Conservation (phyloP, 2,888 invertebrate genomes). For the Eumacrocentrus americanus region DNA sequence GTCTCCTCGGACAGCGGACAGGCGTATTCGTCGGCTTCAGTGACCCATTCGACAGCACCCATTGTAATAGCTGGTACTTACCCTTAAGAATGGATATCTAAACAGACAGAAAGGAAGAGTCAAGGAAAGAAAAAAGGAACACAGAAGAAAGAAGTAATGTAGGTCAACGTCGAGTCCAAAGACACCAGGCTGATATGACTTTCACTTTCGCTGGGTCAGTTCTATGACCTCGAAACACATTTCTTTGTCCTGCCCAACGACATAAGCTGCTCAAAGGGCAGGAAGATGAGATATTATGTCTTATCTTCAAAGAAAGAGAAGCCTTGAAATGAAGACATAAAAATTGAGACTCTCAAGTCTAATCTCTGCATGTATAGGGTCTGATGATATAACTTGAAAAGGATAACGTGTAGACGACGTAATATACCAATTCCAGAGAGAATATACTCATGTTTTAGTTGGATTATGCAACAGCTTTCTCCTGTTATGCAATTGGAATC, state of each 20-base stretch:
- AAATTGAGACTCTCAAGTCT: neutral
- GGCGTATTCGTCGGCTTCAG: constrained; percentile 70
- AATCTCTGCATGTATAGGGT: neutral
- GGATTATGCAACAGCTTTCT: constrained; percentile 53
- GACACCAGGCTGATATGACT: constrained; percentile 3
- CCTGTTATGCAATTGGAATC: constrained; percentile 45
- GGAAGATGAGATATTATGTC: too few relatives aligned
- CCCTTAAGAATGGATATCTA: neutral
- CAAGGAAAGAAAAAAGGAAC: neutral
- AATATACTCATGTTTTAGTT: constrained; percentile 26
- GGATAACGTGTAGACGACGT: constrained; percentile 11
- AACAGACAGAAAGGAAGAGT: neutral
- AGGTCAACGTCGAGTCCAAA: constrained; percentile 10
- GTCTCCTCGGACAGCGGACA: constrained; percentile 69
- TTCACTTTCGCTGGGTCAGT: constrained; percentile 19
- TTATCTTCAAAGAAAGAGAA: constrained; percentile 3
- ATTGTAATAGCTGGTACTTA: constrained; percentile 21
- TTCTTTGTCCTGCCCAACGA: neutral
- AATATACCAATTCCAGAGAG: constrained; percentile 17
- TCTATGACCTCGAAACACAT: constrained; percentile 30
- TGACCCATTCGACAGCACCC: constrained; percentile 63
- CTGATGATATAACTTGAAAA: constrained; percentile 17
- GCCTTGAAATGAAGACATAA: constrained; percentile 5
- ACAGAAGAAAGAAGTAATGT: constrained; percentile 10
- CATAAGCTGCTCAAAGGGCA: neutral